phyloP scores from a whole-genome alignment of 2,888 invertebrate genomes.

The Cerceris ruficornis region DNA sequence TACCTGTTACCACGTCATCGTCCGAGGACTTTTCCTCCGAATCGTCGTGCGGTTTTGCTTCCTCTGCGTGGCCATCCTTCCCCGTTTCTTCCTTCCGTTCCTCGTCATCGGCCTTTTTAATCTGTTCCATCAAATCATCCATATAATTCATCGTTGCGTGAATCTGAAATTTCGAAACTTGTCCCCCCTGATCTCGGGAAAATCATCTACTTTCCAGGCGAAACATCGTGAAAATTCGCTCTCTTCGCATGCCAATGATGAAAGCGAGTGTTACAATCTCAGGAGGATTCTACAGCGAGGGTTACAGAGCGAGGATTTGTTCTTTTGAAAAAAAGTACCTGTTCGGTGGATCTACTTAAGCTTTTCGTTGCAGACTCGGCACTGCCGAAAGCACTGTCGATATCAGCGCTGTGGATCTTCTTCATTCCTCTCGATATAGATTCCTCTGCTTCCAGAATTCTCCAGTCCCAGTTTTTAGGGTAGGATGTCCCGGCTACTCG shows the following conservation, averaged over 20 bases:
- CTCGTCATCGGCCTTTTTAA: conserved; percentile 69
- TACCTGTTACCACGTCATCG: conserved; percentile 57
- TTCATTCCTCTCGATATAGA: conserved; percentile 81
- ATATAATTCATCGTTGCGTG: conserved; percentile 55
- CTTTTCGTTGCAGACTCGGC: conserved; percentile 68
- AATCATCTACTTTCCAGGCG: conserved; percentile 11
- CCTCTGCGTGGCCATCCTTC: conserved; percentile 33
- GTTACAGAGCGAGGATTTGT: neutral
- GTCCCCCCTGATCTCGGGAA: conserved; percentile 11
- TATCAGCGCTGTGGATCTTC: conserved; percentile 81
- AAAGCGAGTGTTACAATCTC: neutral
- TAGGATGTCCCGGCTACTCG: conserved; percentile 88
- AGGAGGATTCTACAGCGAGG: neutral
- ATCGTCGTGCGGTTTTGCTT: conserved; percentile 48
- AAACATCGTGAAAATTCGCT: neutral
- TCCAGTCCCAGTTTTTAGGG: conserved; percentile 89
- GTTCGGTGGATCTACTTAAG: conserved; percentile 47
- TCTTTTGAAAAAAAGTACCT: conserved; percentile 38
- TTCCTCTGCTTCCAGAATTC: conserved; percentile 84
- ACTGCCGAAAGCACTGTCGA: conserved; percentile 77
- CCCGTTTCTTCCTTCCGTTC: conserved; percentile 47
- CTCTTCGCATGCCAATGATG: neutral
- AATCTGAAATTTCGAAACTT: conserved; percentile 54
- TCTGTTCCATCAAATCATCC: conserved; percentile 71
- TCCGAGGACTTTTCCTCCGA: conserved; percentile 57